Conservation (phyloP, 1,140 invertebrate species). For the Drosophila paulistorum region DNA sequence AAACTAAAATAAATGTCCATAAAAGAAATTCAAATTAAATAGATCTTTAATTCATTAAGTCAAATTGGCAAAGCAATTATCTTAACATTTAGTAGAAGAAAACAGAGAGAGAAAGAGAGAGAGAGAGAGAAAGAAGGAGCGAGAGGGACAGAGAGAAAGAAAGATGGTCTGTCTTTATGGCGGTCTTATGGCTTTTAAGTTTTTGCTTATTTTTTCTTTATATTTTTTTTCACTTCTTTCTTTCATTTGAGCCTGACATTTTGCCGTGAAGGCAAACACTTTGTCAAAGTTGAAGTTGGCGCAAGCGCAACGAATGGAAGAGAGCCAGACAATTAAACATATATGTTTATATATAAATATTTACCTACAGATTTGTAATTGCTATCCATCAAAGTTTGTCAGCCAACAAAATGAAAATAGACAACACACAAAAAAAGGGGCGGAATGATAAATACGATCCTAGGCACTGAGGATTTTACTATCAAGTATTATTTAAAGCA, state of each 20-base stretch:
- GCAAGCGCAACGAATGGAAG: constrained; percentile 31
- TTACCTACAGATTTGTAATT: constrained; percentile 45
- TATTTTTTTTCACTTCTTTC: background rate
- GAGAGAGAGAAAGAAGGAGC: constrained; percentile 13
- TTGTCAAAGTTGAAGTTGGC: constrained; percentile 57
- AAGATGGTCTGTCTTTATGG: constrained; percentile 11
- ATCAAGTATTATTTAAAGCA: too few species aligned
- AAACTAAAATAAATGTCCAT: constrained; percentile 47
- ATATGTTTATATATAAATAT: constrained; percentile 1
- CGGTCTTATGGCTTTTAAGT: constrained; percentile 55
- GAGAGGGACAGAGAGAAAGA: background rate
- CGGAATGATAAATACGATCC: background rate
- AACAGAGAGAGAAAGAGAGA: background rate
- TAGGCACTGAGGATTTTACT: background rate
- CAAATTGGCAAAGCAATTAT: constrained; percentile 63
- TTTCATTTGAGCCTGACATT: constrained; percentile 43
- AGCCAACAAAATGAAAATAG: constrained; percentile 39
- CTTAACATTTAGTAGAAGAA: constrained; percentile 36
- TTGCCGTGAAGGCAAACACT: constrained; percentile 55
- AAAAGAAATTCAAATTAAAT: constrained; percentile 43
- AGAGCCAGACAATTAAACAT: background rate
- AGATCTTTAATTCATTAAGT: constrained; percentile 56
- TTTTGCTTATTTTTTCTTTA: background rate
- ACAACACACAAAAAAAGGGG: background rate
- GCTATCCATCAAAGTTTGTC: constrained; percentile 37